These are phyloP conservation scores for Sebastes schlegelii DNA, from an alignment of 2,113 vertebrate species.

Conservation along the genomic window DNA sequence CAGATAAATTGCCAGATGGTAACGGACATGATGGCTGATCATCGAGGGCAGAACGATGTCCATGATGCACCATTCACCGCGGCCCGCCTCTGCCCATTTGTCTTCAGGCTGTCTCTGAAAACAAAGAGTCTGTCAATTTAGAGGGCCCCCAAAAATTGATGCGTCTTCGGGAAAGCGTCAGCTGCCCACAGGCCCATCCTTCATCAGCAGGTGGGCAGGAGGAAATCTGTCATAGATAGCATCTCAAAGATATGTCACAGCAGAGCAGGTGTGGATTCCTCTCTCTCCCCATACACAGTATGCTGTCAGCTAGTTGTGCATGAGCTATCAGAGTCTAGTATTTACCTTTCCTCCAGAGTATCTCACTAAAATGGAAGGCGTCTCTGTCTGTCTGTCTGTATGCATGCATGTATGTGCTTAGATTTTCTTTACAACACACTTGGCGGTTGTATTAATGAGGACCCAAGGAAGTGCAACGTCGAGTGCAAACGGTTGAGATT, in stretches of 20 bases:
- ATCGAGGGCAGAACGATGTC: slow-evolving; percentile 70
- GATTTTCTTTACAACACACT: background rate
- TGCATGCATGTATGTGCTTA: no score
- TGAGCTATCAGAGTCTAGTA: slow-evolving; percentile 25
- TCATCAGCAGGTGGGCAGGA: slow-evolving; percentile 75
- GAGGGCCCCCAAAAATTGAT: slow-evolving; percentile 41
- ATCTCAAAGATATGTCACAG: slow-evolving; percentile 58
- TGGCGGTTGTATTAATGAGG: background rate
- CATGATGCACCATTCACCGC: slow-evolving; percentile 50
- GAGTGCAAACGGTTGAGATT: background rate
- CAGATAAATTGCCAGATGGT: slow-evolving; percentile 66
- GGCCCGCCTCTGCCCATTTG: slow-evolving; percentile 40
- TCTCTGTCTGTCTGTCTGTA: no score
- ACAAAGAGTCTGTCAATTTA: slow-evolving; percentile 70
- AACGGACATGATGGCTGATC: slow-evolving; percentile 70
- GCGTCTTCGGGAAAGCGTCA: slow-evolving; percentile 56
- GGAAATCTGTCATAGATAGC: slow-evolving; percentile 71
- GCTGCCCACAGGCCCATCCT: slow-evolving; percentile 60
- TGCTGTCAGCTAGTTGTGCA: slow-evolving; percentile 41
- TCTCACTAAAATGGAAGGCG: no score
- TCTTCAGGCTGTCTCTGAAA: slow-evolving; percentile 60
- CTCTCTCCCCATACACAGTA: slow-evolving; percentile 43
- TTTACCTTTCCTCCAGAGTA: background rate
- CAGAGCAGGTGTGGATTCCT: slow-evolving; percentile 46
- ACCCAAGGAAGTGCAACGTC: background rate